Percentiles rank a stretch among this genome's conserved stretches.
phyloP scores from a whole-genome alignment of 2,113 vertebrate genomes.

The Scopus umbretta region DNA sequence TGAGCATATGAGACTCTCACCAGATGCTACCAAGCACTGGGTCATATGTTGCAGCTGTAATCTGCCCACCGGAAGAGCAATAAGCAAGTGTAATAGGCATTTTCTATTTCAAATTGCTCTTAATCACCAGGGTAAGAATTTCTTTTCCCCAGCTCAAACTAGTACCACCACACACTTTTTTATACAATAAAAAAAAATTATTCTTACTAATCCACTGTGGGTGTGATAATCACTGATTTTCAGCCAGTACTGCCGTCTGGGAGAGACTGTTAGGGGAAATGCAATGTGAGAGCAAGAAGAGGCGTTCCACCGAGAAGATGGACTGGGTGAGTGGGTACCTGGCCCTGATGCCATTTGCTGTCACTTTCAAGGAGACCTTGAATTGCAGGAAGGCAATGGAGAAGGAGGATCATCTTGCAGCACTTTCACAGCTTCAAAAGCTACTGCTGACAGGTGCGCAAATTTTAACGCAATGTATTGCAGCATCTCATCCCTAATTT shows the following conservation, averaged over 20 bases:
- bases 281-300: not conserved
- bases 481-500: slow-evolving; percentile 23
- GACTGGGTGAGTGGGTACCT: not conserved
- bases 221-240: not conserved
- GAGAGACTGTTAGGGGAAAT: not conserved
- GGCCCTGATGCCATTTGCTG: not conserved
- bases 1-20: not conserved
- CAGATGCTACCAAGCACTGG: not conserved
- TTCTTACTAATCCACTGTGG: not conserved
- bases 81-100: not conserved
- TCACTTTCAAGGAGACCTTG: slow-evolving; percentile 4
- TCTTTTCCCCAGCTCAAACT: not conserved
- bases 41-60: not conserved
- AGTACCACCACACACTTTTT: not conserved
- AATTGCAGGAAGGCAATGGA: not conserved
- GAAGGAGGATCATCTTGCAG: not conserved
- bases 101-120: not conserved
- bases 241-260: not conserved
- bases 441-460: not conserved
- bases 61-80: not conserved
- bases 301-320: not conserved
- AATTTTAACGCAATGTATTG: slow-evolving; percentile 24
- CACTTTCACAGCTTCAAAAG: not conserved
- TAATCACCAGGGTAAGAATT: not conserved
- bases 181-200: not conserved